Conservation (phyloP, 2,797 vertebrate species). For the Falco concolor region DNA sequence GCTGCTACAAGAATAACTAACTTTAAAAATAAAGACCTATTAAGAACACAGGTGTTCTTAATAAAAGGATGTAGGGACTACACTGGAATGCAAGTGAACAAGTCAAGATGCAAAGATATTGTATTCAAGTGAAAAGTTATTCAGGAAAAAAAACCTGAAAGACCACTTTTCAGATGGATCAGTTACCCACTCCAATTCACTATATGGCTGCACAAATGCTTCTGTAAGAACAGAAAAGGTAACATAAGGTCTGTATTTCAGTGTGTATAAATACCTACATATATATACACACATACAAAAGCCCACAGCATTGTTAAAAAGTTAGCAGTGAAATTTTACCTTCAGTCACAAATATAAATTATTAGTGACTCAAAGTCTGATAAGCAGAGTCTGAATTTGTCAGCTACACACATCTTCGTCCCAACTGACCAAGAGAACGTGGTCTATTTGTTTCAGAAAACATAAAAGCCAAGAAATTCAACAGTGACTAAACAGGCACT, state of each 20-base stretch:
- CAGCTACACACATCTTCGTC: neutral
- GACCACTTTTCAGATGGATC: neutral
- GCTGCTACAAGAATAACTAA: neutral
- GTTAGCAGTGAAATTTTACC: neutral
- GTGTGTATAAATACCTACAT: neutral
- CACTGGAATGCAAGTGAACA: neutral
- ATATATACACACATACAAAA: neutral
- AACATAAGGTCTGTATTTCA: neutral
- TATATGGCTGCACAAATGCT: neutral
- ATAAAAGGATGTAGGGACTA: neutral
- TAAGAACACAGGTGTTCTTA: neutral
- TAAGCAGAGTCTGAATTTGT: neutral
- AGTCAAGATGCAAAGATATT: neutral
- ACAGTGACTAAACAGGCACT: neutral
- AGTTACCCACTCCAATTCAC: neutral
- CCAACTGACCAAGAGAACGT: neutral
- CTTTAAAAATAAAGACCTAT: neutral
- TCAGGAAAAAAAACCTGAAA: neutral
- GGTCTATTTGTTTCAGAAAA: neutral
- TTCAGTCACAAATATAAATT: neutral
- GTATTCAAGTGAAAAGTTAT: neutral
- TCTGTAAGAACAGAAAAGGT: neutral
- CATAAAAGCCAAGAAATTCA: neutral
- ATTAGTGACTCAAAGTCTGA: neutral
- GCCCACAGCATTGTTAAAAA: neutral